Evolutionary conservation across 2,888 invertebrate species (phyloP).

Genomic region (Stenolophus ochropezus): DNA sequence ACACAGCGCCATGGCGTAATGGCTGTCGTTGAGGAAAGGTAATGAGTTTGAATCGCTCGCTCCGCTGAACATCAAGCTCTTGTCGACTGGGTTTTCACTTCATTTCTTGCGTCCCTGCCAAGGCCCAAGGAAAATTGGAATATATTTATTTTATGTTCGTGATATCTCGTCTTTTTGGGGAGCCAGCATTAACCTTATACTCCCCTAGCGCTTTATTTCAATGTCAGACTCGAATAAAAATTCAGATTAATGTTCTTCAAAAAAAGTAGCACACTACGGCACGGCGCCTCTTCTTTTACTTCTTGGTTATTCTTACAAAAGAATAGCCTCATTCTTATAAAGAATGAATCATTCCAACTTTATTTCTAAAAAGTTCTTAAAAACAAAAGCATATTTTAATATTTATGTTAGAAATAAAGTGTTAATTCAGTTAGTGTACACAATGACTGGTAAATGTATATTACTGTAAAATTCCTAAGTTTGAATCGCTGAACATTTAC

Average conservation of each 20-base stretch:
- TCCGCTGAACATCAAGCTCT: constrained; percentile 41
- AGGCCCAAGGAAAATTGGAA: background rate
- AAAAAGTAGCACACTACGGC: background rate
- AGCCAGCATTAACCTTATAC: background rate
- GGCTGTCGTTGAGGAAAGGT: constrained; percentile 43
- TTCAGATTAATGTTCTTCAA: background rate
- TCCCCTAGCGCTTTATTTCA: constrained; percentile 30
- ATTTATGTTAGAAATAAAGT: too few species aligned
- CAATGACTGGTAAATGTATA: too few species aligned
- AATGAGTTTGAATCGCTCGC: constrained; percentile 51
- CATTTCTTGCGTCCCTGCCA: constrained; percentile 28
- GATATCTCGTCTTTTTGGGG: constrained; percentile 10
- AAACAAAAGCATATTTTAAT: too few species aligned
- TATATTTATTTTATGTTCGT: constrained; percentile 40
- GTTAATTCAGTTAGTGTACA: too few species aligned
- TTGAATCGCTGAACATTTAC: too few species aligned
- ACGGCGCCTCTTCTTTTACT: background rate
- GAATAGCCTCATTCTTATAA: too few species aligned
- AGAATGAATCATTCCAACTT: too few species aligned
- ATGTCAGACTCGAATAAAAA: constrained; percentile 22
- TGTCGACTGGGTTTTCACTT: constrained; percentile 42
- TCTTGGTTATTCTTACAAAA: background rate
- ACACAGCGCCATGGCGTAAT: constrained; percentile 7
- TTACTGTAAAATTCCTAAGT: too few species aligned
- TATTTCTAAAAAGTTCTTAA: too few species aligned